Evolutionary conservation across 2,797 vertebrate species (phyloP).

Genomic region (Yasuhikotakia modesta): DNA sequence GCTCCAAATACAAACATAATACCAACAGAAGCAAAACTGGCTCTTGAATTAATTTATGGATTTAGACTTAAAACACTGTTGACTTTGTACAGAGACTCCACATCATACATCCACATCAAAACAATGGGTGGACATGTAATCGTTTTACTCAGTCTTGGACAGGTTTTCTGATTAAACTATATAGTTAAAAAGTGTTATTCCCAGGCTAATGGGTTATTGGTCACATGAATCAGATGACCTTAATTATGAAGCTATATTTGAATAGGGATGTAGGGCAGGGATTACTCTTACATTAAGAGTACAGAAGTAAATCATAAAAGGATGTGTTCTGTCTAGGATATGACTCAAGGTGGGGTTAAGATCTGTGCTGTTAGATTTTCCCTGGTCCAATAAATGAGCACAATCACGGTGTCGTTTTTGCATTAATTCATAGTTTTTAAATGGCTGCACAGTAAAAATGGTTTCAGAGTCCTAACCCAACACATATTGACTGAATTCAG

Average conservation of each 20-base stretch:
- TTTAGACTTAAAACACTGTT: neutral
- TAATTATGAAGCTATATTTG: conserved; percentile 66
- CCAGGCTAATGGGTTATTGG: conserved; percentile 54
- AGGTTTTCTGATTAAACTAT: conserved; percentile 28
- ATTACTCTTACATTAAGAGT: conserved; percentile 53
- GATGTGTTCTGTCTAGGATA: conserved; percentile 20
- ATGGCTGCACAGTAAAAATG: conserved; percentile 6
- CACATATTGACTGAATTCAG: conserved; percentile 40
- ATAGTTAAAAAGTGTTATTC: conserved; percentile 48
- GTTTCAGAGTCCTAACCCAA: neutral
- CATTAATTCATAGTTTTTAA: conserved; percentile 14
- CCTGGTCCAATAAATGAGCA: conserved; percentile 20
- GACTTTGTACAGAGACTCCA: neutral
- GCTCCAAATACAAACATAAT: neutral
- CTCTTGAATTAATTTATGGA: neutral
- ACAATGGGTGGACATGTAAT: neutral
- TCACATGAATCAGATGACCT: conserved; percentile 56
- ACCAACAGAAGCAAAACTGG: neutral
- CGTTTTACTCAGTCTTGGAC: conserved; percentile 25
- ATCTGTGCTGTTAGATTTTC: neutral
- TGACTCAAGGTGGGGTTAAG: neutral
- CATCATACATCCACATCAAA: neutral
- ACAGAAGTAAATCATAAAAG: conserved; percentile 43
- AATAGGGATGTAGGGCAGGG: conserved; percentile 61
- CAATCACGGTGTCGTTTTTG: conserved; percentile 1